A percentile compares a stretch with the other conserved stretches of the same genome.
phyloP scores from a whole-genome alignment of 53 echinoderm and acorn worm species.

The Paelopatides confundens region DNA sequence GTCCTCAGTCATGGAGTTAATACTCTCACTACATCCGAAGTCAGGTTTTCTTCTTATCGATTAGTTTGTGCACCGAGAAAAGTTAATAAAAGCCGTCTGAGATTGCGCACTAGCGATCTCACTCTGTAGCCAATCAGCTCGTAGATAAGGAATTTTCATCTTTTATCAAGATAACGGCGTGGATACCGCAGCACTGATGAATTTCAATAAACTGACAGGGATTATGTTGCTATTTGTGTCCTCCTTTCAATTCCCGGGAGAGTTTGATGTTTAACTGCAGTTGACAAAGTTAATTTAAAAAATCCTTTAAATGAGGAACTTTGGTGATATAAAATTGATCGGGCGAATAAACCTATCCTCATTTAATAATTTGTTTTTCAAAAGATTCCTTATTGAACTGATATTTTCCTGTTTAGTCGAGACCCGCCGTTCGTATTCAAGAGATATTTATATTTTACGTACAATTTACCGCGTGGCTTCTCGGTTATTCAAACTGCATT shows the following conservation, averaged over 20 bases:
- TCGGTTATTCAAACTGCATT: no score
- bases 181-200: background rate
- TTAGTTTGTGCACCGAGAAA: conserved; percentile 37
- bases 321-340: conserved; percentile 14
- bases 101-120: background rate
- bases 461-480: no score
- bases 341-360: background rate
- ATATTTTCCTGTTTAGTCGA: no score
- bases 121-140: conserved; percentile 16
- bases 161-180: background rate
- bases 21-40: conserved; percentile 27
- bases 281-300: conserved; percentile 33
- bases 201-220: conserved; percentile 25
- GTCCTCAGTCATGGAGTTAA: conserved; percentile 23
- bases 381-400: no score
- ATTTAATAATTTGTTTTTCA: background rate
- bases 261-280: conserved; percentile 21
- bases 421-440: no score
- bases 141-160: background rate
- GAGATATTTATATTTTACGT: no score
- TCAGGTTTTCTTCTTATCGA: conserved; percentile 17
- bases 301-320: background rate
- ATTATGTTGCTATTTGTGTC: conserved; percentile 13
- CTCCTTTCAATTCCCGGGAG: background rate
- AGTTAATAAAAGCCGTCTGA: conserved; percentile 29